phyloP scores from a whole-genome alignment of 2,888 invertebrate genomes.

The Eupithecia subfuscata region DNA sequence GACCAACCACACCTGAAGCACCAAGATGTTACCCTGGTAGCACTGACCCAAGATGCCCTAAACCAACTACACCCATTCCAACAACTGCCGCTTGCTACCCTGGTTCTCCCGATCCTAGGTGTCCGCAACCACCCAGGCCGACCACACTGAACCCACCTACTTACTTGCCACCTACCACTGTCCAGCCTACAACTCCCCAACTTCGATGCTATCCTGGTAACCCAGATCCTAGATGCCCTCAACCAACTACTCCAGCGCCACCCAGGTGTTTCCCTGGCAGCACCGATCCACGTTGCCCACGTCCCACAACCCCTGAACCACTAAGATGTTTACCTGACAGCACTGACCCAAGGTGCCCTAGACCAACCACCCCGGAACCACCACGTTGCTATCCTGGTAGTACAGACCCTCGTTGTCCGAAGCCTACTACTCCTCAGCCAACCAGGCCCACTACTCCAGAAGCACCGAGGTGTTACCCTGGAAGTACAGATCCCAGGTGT shows the following conservation, averaged over 20 bases:
- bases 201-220: constrained; percentile 55
- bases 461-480: constrained; percentile 40
- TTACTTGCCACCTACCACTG: constrained; percentile 49
- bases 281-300: constrained; percentile 32
- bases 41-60: constrained; percentile 39
- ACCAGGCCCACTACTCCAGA: constrained; percentile 45
- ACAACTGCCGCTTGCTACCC: not conserved
- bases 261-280: constrained; percentile 49
- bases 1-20: constrained; percentile 44
- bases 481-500: constrained; percentile 32
- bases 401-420: constrained; percentile 57
- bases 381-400: constrained; percentile 53
- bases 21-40: constrained; percentile 50
- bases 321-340: constrained; percentile 66
- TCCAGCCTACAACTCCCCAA: constrained; percentile 43
- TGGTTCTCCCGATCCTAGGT: constrained; percentile 37
- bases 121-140: constrained; percentile 46
- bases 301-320: constrained; percentile 42
- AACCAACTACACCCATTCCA: constrained; percentile 43
- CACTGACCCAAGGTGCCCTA: constrained; percentile 48
- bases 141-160: constrained; percentile 42
- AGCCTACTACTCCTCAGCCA: constrained; percentile 52
- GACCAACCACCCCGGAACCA: constrained; percentile 37
- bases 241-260: constrained; percentile 47
- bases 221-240: constrained; percentile 53